phyloP scores from a whole-genome alignment of 30 jellyfish, hydroid and myxozoan genomes.

The Aurelia coerulea region DNA sequence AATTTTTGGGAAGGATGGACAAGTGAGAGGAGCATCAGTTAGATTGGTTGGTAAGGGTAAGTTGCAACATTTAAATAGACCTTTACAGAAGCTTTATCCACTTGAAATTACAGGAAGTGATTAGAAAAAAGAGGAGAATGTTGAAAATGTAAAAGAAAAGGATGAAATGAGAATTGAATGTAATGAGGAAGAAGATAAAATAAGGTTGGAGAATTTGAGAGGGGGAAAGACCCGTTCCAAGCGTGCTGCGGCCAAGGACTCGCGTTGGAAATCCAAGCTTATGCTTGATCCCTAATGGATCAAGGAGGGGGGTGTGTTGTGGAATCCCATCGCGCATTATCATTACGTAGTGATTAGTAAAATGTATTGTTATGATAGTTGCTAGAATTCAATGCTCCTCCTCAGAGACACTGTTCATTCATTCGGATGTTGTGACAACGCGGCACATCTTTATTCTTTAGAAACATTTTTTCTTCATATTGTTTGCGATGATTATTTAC shows the following conservation, averaged over 20 bases:
- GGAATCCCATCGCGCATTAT: too few species aligned
- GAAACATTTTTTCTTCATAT: too few species aligned
- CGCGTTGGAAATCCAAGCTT: conserved; percentile 54
- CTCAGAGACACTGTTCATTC: too few species aligned
- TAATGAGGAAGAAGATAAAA: conserved; percentile 17
- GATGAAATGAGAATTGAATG: conserved; percentile 1
- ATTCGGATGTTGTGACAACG: too few species aligned
- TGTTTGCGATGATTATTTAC: too few species aligned
- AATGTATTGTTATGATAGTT: too few species aligned
- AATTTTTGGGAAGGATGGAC: conserved; percentile 37
- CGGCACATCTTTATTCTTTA: too few species aligned
- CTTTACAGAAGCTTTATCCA: conserved; percentile 30
- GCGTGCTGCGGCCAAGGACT: conserved; percentile 70
- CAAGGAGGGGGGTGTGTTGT: conserved; percentile 42
- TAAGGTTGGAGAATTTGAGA: conserved; percentile 6
- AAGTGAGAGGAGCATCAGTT: conserved; percentile 30
- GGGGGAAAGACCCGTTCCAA: conserved; percentile 10
- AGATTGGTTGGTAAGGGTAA: conserved; percentile 45
- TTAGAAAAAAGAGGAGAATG: conserved; percentile 17
- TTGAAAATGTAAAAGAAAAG: not conserved
- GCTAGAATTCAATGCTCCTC: too few species aligned
- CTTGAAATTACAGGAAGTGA: conserved; percentile 18
- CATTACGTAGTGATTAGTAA: too few species aligned
- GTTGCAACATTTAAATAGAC: conserved; percentile 30
- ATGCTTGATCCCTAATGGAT: conserved; percentile 73